Evolutionary conservation across 2,113 vertebrate species (phyloP).

Genomic region (Butastur rufipennis): DNA sequence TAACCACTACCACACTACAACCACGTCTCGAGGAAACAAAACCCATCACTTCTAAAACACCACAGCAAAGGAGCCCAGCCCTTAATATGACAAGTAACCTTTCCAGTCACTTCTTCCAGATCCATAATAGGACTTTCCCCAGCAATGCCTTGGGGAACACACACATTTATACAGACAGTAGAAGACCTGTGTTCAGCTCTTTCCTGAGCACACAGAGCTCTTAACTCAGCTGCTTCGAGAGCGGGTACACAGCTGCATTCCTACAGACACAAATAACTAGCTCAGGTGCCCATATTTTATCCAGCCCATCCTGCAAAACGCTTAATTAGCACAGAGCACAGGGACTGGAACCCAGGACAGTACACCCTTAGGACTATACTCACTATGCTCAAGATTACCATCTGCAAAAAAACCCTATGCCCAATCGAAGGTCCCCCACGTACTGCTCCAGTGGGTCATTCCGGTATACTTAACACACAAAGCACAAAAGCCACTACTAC

Average conservation of each 20-base stretch:
- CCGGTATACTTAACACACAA: not conserved
- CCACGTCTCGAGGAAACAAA: not conserved
- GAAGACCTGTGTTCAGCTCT: not conserved
- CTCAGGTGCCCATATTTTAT: not conserved
- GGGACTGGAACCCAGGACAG: not conserved
- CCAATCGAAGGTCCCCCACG: not conserved
- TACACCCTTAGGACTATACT: not conserved
- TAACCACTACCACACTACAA: not conserved
- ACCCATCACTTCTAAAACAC: not conserved
- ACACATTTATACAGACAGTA: not conserved
- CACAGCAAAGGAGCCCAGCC: not conserved
- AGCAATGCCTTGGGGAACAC: not conserved
- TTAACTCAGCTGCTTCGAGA: not conserved
- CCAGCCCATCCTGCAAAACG: not conserved
- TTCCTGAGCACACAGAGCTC: not conserved
- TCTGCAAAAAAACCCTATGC: not conserved
- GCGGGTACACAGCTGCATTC: not conserved
- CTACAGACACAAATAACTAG: not conserved
- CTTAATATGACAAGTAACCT: not conserved
- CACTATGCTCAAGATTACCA: rapidly evolving
- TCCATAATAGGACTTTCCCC: not conserved
- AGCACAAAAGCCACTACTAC: not conserved
- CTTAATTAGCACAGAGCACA: not conserved
- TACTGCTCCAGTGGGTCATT: not conserved
- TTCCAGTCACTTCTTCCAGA: not conserved